These are phyloP conservation scores for Chironomus tentans DNA, from an alignment of 2,888 invertebrate genomes.

Conservation along the genomic window DNA sequence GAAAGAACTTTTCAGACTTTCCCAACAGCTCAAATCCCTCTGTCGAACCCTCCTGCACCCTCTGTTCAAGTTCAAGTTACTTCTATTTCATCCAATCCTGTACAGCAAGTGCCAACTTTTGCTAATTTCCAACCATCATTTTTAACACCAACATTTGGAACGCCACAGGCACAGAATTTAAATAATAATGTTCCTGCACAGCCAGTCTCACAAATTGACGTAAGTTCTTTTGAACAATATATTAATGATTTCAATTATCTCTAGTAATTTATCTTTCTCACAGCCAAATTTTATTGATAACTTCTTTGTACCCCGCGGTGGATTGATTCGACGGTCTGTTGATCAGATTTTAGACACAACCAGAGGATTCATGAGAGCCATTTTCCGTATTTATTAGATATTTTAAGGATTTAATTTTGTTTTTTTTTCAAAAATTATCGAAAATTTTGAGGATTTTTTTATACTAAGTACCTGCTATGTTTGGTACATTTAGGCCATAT, in stretches of 20 bases:
- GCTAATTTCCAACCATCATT: neutral
- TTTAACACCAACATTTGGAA: neutral
- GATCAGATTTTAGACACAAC: neutral
- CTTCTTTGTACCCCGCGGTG: slow-evolving; percentile 12
- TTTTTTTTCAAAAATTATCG: too few species aligned
- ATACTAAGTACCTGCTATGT: too few species aligned
- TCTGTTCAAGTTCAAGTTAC: neutral
- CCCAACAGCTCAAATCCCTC: neutral
- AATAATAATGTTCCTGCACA: too few species aligned
- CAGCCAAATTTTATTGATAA: slow-evolving; percentile 14
- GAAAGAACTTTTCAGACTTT: neutral
- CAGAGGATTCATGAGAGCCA: neutral
- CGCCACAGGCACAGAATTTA: neutral
- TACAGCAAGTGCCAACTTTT: neutral
- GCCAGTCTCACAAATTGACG: neutral
- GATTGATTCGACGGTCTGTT: slow-evolving; percentile 4
- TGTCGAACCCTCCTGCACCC: neutral
- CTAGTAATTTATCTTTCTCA: neutral
- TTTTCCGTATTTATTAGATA: neutral
- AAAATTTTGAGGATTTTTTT: neutral
- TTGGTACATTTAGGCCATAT: too few species aligned
- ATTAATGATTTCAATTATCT: neutral
- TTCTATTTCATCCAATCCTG: neutral
- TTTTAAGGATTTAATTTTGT: neutral
- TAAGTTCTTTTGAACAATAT: neutral